phyloP scores from a whole-genome alignment of 2,113 vertebrate species.

The Pyrgilauda ruficollis region DNA sequence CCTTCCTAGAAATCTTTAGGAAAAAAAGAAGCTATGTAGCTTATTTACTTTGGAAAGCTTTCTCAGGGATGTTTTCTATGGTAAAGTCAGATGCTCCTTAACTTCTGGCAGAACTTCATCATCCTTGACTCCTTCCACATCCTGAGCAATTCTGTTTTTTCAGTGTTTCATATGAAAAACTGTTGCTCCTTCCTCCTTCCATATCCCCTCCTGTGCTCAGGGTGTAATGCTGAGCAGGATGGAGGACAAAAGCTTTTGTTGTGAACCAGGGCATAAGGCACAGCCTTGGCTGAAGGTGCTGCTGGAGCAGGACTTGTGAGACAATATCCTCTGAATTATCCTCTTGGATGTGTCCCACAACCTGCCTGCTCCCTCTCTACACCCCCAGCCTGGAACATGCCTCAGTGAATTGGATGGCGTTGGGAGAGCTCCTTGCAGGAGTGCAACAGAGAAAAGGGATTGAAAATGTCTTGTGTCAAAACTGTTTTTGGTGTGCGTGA shows the following conservation, averaged over 20 bases:
- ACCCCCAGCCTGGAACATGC: neutral
- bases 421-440: neutral
- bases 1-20: neutral
- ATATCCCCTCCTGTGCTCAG: neutral
- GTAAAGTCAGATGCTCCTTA: neutral
- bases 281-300: neutral
- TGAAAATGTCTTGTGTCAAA: neutral
- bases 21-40: neutral
- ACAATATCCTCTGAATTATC: neutral
- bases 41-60: slow-evolving; percentile 17
- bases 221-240: neutral
- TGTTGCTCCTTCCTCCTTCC: neutral
- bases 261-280: neutral
- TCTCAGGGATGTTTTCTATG: neutral
- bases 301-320: neutral
- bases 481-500: neutral
- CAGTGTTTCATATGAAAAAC: neutral
- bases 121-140: neutral
- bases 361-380: neutral
- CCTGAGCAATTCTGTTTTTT: neutral
- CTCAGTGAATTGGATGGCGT: fast-evolving
- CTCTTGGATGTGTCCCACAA: neutral
- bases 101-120: neutral
- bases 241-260: neutral
- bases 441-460: neutral